Conservation (phyloP, 2,888 invertebrate genomes). For the Drepanosiphum platanoidis region DNA sequence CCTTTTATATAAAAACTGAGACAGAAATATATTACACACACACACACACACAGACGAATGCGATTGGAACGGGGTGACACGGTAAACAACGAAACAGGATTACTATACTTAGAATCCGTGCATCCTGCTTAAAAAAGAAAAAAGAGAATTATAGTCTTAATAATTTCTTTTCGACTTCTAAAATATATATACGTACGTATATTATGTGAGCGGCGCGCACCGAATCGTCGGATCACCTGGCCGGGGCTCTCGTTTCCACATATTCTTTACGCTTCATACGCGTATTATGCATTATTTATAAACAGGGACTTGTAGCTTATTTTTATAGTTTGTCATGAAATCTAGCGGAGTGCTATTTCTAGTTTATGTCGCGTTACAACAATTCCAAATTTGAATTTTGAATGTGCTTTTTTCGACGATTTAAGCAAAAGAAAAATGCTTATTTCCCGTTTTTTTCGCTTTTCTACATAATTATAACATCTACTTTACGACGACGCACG, state of each 20-base stretch:
- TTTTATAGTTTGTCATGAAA: conserved; percentile 6
- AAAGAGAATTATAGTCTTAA: conserved; percentile 43
- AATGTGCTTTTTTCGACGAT: too few relatives aligned
- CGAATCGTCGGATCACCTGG: conserved; percentile 39
- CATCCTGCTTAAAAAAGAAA: conserved; percentile 52
- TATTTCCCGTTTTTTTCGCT: too few relatives aligned
- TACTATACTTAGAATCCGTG: conserved; percentile 48
- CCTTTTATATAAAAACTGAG: conserved; percentile 26
- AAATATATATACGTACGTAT: too few relatives aligned
- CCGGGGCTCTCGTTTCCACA: neutral
- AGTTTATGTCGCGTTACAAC: too few relatives aligned
- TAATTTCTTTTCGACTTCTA: conserved; percentile 16
- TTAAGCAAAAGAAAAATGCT: too few relatives aligned
- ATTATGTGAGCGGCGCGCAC: too few relatives aligned
- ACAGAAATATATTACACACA: conserved; percentile 39
- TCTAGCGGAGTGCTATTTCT: conserved; percentile 18
- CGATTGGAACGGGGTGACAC: conserved; percentile 56
- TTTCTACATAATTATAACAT: too few relatives aligned
- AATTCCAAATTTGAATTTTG: too few relatives aligned
- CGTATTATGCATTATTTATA: neutral
- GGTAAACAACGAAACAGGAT: conserved; percentile 54
- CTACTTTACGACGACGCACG: too few relatives aligned
- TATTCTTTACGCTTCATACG: neutral
- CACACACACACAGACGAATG: neutral
- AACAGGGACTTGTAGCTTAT: neutral